Evolutionary conservation across 2,113 vertebrate species (phyloP).

Genomic region (Rousettus leschenaultii): DNA sequence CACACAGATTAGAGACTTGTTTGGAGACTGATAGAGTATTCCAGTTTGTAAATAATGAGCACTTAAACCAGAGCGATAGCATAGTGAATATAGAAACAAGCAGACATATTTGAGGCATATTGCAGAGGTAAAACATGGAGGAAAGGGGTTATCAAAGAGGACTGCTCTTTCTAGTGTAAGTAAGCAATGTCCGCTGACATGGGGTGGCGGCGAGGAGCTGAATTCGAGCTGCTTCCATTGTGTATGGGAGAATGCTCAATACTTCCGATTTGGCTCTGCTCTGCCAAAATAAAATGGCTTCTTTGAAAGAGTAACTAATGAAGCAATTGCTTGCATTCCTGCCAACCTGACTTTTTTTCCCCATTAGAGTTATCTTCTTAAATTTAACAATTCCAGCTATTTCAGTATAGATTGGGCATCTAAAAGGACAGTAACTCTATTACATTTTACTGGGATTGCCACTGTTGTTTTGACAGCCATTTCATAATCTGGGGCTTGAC

Average conservation of each 20-base stretch:
- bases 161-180: background rate
- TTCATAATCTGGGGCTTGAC: background rate
- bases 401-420: background rate
- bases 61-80: background rate
- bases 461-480: background rate
- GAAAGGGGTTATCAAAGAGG: background rate
- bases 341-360: too few relatives aligned
- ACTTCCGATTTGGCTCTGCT: background rate
- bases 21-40: background rate
- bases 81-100: background rate
- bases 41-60: background rate
- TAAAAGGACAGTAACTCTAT: background rate
- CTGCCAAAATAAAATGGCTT: background rate
- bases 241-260: background rate
- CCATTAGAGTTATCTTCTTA: background rate
- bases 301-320: constrained; percentile 17
- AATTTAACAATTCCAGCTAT: background rate
- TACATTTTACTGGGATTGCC: background rate
- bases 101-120: background rate
- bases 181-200: background rate
- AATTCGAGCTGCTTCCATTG: background rate
- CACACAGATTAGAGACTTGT: background rate
- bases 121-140: background rate
- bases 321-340: background rate
- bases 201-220: background rate